Evolutionary conservation across 2,113 vertebrate species (phyloP).

Genomic region (Delphinapterus leucas): DNA sequence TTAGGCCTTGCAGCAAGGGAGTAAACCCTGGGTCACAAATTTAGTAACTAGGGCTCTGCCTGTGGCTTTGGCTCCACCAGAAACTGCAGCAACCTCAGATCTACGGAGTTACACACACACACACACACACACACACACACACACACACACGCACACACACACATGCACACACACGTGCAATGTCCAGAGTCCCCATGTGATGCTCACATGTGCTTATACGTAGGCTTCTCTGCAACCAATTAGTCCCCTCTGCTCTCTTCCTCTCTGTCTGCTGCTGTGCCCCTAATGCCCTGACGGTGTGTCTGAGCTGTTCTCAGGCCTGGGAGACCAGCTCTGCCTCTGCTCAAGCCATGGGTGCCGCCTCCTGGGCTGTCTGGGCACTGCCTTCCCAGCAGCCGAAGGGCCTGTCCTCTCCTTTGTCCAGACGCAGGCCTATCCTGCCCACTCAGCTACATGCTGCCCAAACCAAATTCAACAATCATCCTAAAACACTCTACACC

Average conservation of each 20-base stretch:
- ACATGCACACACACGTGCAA: accelerated
- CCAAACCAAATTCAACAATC: not conserved
- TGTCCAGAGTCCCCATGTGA: not conserved
- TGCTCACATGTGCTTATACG: not conserved
- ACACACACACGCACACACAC: not conserved
- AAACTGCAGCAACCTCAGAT: not conserved
- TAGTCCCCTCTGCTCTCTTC: not conserved
- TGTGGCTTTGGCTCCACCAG: not conserved
- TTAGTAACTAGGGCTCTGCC: not conserved
- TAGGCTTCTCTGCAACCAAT: not conserved
- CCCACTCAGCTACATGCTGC: not conserved
- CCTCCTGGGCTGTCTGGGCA: not conserved
- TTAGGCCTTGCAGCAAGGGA: not conserved
- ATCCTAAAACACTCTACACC: not conserved
- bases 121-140: not conserved
- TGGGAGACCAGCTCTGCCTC: not conserved
- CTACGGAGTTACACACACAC: not conserved
- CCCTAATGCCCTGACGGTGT: not conserved
- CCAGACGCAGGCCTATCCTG: not conserved
- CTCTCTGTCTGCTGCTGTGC: not conserved
- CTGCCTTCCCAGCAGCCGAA: not conserved
- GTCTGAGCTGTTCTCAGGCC: not conserved
- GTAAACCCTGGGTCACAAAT: not conserved
- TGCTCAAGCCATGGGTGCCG: accelerated
- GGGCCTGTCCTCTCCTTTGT: not conserved